phyloP scores from a whole-genome alignment of 2,113 vertebrate species.

The Grus americana region DNA sequence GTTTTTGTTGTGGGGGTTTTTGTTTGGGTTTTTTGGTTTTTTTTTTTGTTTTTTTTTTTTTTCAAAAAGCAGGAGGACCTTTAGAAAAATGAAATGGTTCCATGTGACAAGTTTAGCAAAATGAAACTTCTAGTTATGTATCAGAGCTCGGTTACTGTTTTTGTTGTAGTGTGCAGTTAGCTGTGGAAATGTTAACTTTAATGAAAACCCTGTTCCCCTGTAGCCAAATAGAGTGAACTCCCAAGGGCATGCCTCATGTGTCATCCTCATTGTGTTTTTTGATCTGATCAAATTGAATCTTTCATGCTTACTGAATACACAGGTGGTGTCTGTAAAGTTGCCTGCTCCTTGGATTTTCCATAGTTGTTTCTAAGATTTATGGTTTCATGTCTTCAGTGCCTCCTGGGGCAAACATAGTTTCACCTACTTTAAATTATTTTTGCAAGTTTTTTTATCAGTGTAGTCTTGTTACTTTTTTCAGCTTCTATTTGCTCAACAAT shows the following conservation, averaged over 20 bases:
- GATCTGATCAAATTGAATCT: conserved; percentile 37
- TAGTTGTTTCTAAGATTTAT: conserved; percentile 19
- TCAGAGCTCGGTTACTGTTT: neutral
- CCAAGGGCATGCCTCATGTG: neutral
- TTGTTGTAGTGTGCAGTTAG: neutral
- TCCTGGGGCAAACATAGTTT: neutral
- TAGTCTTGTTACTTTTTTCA: neutral
- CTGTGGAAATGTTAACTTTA: conserved; percentile 10
- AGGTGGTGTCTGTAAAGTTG: conserved; percentile 11
- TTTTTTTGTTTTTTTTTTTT: neutral
- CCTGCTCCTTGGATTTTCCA: neutral
- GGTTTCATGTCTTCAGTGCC: neutral
- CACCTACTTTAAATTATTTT: neutral
- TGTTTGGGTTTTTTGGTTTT: too few species aligned
- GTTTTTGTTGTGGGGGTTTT: too few species aligned
- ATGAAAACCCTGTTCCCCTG: neutral
- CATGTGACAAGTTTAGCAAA: neutral
- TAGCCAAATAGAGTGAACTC: neutral
- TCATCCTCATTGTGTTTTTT: conserved; percentile 17
- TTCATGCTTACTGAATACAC: conserved; percentile 30
- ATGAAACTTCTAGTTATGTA: neutral
- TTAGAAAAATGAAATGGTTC: neutral
- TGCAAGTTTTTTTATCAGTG: neutral
- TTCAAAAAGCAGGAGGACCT: neutral
- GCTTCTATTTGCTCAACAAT: neutral